A percentile compares a stretch with the other conserved stretches of the same genome.
Evolutionary conservation across 2,113 vertebrate genomes (phyloP).

Genomic region (Euleptes europaea): DNA sequence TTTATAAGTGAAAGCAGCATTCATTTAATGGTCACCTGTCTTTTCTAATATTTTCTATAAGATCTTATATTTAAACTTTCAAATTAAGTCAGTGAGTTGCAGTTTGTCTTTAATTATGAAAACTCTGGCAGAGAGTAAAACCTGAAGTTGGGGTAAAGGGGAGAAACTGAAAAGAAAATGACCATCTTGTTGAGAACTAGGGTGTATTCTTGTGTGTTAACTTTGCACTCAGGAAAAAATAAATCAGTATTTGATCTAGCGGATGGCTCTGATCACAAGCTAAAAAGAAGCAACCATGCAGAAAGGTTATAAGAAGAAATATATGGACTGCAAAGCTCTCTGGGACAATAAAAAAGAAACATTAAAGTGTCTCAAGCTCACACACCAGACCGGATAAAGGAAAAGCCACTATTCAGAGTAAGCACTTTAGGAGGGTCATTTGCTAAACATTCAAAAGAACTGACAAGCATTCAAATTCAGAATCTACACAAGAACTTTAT

Average conservation of each 20-base stretch:
- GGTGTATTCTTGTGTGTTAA: background rate
- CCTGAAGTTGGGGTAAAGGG: background rate
- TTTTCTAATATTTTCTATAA: background rate
- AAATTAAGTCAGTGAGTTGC: background rate
- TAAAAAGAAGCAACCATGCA: background rate
- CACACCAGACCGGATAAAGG: no score
- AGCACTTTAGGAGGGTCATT: no score
- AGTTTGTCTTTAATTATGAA: background rate
- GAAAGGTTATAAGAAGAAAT: background rate
- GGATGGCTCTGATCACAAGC: background rate
- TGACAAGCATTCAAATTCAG: no score
- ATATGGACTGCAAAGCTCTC: background rate
- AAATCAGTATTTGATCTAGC: background rate
- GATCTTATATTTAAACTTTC: background rate
- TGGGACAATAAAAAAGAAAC: background rate
- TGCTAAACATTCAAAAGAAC: no score
- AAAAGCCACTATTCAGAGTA: no score
- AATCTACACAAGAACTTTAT: no score
- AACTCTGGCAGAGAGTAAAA: background rate
- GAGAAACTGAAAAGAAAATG: background rate
- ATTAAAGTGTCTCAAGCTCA: background rate
- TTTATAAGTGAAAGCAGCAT: slow-evolving; percentile 2
- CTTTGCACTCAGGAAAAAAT: background rate
- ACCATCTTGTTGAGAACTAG: background rate
- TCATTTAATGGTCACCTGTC: background rate